Percentiles rank a stretch among this genome's conserved stretches.
These are phyloP conservation scores for Druceiella hillmani DNA, from an alignment of 2,888 invertebrate species.

Conservation along the genomic window DNA sequence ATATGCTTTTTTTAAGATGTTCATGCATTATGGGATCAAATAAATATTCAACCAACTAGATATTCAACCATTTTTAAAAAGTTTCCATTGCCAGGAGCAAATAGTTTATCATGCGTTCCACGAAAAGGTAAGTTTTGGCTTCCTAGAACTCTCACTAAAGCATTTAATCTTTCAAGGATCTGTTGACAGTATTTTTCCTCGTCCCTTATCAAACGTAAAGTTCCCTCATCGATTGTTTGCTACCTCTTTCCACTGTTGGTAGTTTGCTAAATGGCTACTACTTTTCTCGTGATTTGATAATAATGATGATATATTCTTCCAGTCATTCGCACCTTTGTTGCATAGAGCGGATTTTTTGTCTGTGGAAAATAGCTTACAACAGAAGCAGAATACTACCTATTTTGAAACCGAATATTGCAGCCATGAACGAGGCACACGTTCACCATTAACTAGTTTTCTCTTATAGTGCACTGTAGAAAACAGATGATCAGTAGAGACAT, in stretches of 20 bases:
- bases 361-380: conserved; percentile 18
- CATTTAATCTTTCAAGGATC: conserved; percentile 14
- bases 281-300: conserved; percentile 16
- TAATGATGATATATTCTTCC: conserved; percentile 15
- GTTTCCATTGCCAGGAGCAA: conserved; percentile 10
- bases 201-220: conserved; percentile 10
- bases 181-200: conserved; percentile 13
- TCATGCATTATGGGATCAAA: conserved; percentile 14
- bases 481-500: no score
- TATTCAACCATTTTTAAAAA: conserved; percentile 14
- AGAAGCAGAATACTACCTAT: conserved; percentile 16
- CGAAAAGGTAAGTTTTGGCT: conserved; percentile 12
- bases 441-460: conserved; percentile 15
- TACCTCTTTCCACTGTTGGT: conserved; percentile 17
- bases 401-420: conserved; percentile 15
- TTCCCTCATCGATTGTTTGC: conserved; percentile 16
- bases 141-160: conserved; percentile 11
- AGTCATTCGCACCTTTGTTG: conserved; percentile 17
- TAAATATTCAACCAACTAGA: conserved; percentile 6
- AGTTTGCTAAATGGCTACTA: conserved; percentile 11
- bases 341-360: conserved; percentile 9
- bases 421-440: conserved; percentile 14
- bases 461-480: conserved; percentile 16
- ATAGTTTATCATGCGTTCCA: conserved; percentile 12
- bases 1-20: conserved; percentile 11